These are phyloP conservation scores for Drosophila nigricruria DNA, from an alignment of 2,888 invertebrate genomes.

Conservation along the genomic window DNA sequence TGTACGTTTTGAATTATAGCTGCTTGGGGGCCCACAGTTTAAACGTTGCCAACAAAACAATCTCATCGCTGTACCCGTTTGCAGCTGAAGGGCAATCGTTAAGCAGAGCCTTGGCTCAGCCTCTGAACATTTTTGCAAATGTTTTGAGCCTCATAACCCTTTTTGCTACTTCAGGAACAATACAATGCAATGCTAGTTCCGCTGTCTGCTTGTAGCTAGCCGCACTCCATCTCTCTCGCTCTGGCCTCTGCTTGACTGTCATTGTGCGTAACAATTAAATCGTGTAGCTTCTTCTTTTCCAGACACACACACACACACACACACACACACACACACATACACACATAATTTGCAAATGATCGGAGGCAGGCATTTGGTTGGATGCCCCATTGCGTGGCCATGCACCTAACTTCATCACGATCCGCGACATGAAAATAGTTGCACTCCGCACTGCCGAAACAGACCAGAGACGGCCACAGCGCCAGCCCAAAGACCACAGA, in stretches of 20 bases:
- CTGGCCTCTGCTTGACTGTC: constrained; percentile 47
- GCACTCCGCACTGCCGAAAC: constrained; percentile 61
- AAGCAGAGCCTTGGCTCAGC: constrained; percentile 21
- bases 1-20: constrained; percentile 50
- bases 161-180: constrained; percentile 32
- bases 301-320: constrained; percentile 5
- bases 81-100: constrained; percentile 34
- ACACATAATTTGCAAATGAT: constrained; percentile 72
- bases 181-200: constrained; percentile 38
- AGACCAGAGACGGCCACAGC: constrained; percentile 41
- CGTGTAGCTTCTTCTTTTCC: constrained; percentile 73
- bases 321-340: constrained; percentile 39
- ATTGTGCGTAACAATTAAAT: constrained; percentile 84
- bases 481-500: constrained; percentile 54
- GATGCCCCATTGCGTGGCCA: constrained; percentile 73
- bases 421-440: constrained; percentile 77
- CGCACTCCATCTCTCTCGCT: too few species aligned
- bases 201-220: constrained; percentile 16
- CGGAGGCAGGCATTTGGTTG: constrained; percentile 35
- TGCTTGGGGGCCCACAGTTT: constrained; percentile 16
- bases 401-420: constrained; percentile 82
- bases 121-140: constrained; percentile 50
- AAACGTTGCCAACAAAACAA: constrained; percentile 45
- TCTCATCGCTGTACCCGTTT: constrained; percentile 23
- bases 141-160: constrained; percentile 54